Conservation (phyloP, 2,888 invertebrate genomes). For the Acholoe squamosa region DNA sequence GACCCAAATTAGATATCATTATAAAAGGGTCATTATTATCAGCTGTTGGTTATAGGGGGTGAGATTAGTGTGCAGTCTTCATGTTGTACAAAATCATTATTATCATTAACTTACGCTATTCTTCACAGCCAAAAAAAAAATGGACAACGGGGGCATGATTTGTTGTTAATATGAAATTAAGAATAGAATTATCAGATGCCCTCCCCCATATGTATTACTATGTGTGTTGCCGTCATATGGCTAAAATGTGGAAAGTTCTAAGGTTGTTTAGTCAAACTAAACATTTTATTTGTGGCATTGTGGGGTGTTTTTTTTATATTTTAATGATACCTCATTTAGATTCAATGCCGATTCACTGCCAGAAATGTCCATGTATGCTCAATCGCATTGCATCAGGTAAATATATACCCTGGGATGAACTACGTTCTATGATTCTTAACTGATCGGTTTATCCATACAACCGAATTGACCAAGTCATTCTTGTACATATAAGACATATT, state of each 20-base stretch:
- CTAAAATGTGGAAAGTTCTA: not conserved
- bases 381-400: not conserved
- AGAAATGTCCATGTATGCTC: not conserved
- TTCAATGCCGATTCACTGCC: not conserved
- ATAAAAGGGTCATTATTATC: no score
- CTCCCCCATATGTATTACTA: not conserved
- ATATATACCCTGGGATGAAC: not conserved
- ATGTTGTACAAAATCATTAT: not conserved
- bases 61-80: no score
- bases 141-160: not conserved
- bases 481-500: not conserved
- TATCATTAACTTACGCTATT: not conserved
- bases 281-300: not conserved
- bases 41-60: no score
- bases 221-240: not conserved
- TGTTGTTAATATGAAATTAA: not conserved
- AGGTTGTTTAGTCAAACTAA: constrained; percentile 17
- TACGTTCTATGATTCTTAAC: not conserved
- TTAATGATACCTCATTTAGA: not conserved
- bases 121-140: not conserved
- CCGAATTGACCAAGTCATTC: constrained; percentile 13
- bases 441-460: not conserved
- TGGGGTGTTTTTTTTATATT: not conserved
- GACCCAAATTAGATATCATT: not conserved
- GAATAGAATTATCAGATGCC: not conserved